These are phyloP conservation scores for Halichondria panicea DNA, from an alignment of 37 sponge, comb jelly and placozoan species.

Conservation along the genomic window DNA sequence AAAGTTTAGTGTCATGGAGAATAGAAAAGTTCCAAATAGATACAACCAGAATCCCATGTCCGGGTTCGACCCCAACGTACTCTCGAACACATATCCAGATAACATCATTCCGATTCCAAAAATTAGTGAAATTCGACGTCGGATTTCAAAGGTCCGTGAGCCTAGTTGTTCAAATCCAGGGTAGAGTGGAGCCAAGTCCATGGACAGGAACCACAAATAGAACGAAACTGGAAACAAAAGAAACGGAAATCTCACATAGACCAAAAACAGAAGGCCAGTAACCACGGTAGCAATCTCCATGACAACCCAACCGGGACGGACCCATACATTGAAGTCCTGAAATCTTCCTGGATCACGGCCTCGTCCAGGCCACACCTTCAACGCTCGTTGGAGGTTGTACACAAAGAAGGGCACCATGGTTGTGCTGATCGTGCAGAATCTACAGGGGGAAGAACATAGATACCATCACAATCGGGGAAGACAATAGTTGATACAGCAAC, in stretches of 20 bases:
- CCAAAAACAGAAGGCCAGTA: constrained; percentile 10
- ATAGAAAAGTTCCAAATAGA: constrained; percentile 38
- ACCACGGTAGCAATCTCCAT: constrained; percentile 46
- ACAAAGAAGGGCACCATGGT: constrained; percentile 18
- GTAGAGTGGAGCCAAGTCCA: constrained; percentile 46
- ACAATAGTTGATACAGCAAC: too few relatives aligned
- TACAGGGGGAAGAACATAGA: background rate
- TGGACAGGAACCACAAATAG: constrained; percentile 53
- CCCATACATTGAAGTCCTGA: constrained; percentile 32
- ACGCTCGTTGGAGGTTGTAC: constrained; percentile 12
- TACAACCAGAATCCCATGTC: constrained; percentile 57
- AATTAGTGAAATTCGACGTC: constrained; percentile 15
- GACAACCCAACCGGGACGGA: constrained; percentile 40
- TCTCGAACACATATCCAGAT: constrained; percentile 18
- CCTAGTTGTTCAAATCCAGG: background rate
- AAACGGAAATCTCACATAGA: constrained; percentile 34
- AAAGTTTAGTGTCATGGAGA: constrained; percentile 26
- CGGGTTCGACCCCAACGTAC: constrained; percentile 22
- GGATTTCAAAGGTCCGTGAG: background rate
- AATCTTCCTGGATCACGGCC: constrained; percentile 39
- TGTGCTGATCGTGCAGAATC: constrained; percentile 35
- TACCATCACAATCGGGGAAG: background rate
- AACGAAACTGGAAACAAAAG: constrained; percentile 40
- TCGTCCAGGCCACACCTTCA: constrained; percentile 19
- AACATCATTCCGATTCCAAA: constrained; percentile 31